Evolutionary conservation across 2,888 invertebrate genomes (phyloP), one percentile per base, ranked within the genome.

Genomic region (Bembecia ichneumoniformis): DNA sequence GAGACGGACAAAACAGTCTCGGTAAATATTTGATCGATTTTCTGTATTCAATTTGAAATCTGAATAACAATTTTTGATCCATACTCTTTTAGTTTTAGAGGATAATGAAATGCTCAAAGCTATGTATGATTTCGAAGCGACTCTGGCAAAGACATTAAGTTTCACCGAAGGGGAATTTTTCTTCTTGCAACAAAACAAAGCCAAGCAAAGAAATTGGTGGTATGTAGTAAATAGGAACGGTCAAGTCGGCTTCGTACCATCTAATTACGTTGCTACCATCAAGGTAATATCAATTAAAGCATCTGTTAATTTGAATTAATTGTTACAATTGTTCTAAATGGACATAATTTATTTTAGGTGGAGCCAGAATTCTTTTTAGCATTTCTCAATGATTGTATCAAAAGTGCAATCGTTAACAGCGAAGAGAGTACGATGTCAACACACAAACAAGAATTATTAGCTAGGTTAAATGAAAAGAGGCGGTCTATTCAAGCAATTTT

Each of bases 181-280:
- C 73, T 91, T 93, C 62, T 82, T 95, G 15, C 92, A 95, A 66
- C 94, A 94, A 70, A 92, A 90, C 16, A 93, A 92, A 55, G 91
- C 92, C 3, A 94, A 94, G 65, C 93, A 94, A 71, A 89, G 92
- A 56, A 95, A 95, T 72, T 95, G 95, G 95, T 95, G 94, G 95
- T 94, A 94, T 87, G 95, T 95, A 47, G 92, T 95, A 59, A 94
- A 94, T 82, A 91, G 89, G 73, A 91, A 90, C 71, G 95, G 94
- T 62, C 92, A 94, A 75, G 90, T 94, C 58, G 95, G 95, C 48
- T 95, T 94, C 68, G 94, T 95, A 59, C 95, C 95, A 53, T 95
- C 94, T 48, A 95, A 95, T 89, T 95, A 95, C 82, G 94, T 95
- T 51, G 91, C 92, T 63, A 89, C 90, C 64, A 90, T 94, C 63